Conservation (phyloP, 2,888 invertebrate genomes). For the Acrobasis repandana region DNA sequence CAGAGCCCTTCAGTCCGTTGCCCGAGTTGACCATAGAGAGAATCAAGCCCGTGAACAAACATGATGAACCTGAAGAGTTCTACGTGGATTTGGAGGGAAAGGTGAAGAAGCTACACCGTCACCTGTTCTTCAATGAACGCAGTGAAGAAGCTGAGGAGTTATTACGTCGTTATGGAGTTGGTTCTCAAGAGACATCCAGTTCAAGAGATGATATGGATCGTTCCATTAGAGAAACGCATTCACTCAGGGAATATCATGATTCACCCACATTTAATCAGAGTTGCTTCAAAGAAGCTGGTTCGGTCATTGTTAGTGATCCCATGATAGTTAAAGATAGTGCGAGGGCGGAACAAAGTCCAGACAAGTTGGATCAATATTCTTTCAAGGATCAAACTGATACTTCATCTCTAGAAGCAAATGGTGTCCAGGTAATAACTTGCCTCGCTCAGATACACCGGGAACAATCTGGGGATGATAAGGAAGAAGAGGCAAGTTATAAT, state of each 20-base stretch:
- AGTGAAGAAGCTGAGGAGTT: conserved; percentile 15
- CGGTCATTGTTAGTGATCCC: background rate
- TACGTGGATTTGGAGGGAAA: conserved; percentile 39
- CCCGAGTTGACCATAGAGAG: conserved; percentile 48
- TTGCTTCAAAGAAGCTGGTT: background rate
- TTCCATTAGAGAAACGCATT: background rate
- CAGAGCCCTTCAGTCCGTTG: conserved; percentile 37
- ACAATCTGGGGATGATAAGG: conserved; percentile 1
- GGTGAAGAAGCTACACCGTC: conserved; percentile 39
- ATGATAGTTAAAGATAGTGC: background rate
- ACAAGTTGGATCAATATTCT: background rate
- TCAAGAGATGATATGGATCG: no score
- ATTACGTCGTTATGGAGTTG: background rate
- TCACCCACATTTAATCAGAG: background rate
- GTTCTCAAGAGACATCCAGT: background rate
- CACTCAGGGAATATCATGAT: background rate
- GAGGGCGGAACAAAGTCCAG: background rate
- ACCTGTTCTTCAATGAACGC: conserved; percentile 39
- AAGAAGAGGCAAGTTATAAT: background rate
- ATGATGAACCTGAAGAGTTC: conserved; percentile 43
- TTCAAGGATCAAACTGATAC: background rate
- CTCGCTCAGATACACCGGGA: conserved; percentile 23
- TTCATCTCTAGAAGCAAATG: conserved; percentile 4
- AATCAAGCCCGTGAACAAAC: conserved; percentile 35
- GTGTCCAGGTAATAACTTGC: conserved; percentile 9